Percentiles rank a stretch among this genome's conserved stretches.
phyloP scores from a whole-genome alignment of 1,140 invertebrate species.

The Ceratitis capitata region DNA sequence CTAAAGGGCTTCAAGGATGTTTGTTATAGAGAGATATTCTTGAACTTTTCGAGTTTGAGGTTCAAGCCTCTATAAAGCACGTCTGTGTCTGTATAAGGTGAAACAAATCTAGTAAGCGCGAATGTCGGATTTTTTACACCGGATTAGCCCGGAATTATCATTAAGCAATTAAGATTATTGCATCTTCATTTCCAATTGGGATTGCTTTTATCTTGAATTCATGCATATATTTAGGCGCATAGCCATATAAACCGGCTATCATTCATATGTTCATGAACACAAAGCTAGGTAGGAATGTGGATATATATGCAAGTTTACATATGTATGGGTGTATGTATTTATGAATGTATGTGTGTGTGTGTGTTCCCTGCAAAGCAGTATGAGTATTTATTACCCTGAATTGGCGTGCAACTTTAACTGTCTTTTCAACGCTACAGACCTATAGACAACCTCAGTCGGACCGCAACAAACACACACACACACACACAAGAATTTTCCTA shows the following conservation, averaged over 20 bases:
- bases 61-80: no score
- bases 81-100: no score
- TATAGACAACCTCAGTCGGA: neutral
- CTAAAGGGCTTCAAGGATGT: no score
- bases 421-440: conserved; percentile 5
- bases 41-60: no score
- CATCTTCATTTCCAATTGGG: neutral
- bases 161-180: no score
- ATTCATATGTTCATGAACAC: neutral
- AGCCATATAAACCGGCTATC: neutral
- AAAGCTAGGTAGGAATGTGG: neutral
- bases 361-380: neutral
- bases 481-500: neutral
- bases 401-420: conserved; percentile 30
- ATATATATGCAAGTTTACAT: neutral
- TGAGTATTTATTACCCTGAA: conserved; percentile 13
- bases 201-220: neutral
- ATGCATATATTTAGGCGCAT: neutral
- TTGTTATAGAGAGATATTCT: no score
- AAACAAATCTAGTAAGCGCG: no score
- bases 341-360: neutral
- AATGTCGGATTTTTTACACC: no score
- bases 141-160: no score
- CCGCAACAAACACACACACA: neutral
- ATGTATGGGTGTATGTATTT: neutral